Conservation (phyloP, 2,113 vertebrate genomes). For the Corvus hawaiiensis region DNA sequence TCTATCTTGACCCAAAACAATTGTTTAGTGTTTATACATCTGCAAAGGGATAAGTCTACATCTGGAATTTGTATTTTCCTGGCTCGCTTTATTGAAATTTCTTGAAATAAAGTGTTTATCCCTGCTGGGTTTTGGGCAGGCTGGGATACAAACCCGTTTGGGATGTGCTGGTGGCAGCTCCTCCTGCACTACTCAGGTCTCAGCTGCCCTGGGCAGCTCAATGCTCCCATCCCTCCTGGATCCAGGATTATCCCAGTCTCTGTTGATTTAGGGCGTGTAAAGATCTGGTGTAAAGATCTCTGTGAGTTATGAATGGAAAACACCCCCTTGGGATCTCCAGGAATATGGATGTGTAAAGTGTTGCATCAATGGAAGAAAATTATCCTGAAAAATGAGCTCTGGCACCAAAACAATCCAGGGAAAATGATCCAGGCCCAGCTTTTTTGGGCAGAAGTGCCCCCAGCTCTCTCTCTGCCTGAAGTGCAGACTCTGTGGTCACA, state of each 20-base stretch:
- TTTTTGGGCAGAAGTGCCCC: not conserved
- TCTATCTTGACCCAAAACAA: not conserved
- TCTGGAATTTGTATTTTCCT: not conserved
- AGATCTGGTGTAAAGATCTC: not conserved
- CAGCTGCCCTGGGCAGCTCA: not conserved
- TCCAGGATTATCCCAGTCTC: not conserved
- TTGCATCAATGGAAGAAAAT: not conserved
- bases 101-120: not conserved
- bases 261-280: not conserved
- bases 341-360: not conserved
- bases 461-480: not conserved
- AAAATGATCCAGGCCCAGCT: not conserved
- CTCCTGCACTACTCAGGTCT: not conserved
- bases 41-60: not conserved
- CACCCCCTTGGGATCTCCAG: not conserved
- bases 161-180: not conserved
- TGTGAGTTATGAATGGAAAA: not conserved
- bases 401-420: not conserved
- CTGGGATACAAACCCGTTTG: not conserved
- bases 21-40: not conserved
- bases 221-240: not conserved
- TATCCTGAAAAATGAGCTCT: not conserved
- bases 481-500: not conserved
- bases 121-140: not conserved
- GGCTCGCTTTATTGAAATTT: not conserved